Conservation (phyloP, 2,888 invertebrate species). For the Calameuta pallipes region DNA sequence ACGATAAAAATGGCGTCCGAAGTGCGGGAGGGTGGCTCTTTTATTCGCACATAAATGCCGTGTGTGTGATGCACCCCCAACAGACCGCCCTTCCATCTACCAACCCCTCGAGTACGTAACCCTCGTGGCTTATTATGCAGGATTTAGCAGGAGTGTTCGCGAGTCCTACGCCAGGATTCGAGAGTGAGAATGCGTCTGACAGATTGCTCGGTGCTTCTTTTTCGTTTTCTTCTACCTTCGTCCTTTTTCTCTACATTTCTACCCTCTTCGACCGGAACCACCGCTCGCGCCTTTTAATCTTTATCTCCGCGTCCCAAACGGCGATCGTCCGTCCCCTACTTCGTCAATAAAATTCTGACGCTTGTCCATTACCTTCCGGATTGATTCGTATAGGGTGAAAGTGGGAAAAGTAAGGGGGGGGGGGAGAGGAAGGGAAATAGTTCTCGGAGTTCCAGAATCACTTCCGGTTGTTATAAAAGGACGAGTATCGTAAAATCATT, state of each 20-base stretch:
- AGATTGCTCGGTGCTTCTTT: not conserved
- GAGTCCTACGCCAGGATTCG: not conserved
- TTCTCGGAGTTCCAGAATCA: not conserved
- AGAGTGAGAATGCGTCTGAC: not conserved
- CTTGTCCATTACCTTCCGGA: not conserved
- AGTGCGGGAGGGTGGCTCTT: constrained; percentile 28
- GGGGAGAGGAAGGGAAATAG: not conserved
- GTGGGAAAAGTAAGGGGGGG: not conserved
- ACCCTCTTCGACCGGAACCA: constrained; percentile 6
- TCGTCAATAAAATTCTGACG: not conserved
- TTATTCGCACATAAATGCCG: constrained; percentile 51
- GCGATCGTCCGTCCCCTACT: not conserved
- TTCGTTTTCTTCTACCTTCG: constrained; percentile 30
- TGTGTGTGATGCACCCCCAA: constrained; percentile 55
- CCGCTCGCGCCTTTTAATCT: not conserved
- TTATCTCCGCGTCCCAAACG: not conserved
- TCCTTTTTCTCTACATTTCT: constrained; percentile 25
- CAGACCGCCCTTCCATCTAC: constrained; percentile 48
- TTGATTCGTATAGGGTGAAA: not conserved
- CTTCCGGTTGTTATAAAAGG: not conserved
- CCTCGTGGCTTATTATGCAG: constrained; percentile 53
- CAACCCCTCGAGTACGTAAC: constrained; percentile 43
- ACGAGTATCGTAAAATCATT: not conserved
- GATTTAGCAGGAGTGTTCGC: not conserved
- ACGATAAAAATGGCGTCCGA: constrained; percentile 61